Evolutionary conservation across 2,113 vertebrate genomes (phyloP), one percentile per base, ranked within the genome.

Genomic region (Salvator merianae): DNA sequence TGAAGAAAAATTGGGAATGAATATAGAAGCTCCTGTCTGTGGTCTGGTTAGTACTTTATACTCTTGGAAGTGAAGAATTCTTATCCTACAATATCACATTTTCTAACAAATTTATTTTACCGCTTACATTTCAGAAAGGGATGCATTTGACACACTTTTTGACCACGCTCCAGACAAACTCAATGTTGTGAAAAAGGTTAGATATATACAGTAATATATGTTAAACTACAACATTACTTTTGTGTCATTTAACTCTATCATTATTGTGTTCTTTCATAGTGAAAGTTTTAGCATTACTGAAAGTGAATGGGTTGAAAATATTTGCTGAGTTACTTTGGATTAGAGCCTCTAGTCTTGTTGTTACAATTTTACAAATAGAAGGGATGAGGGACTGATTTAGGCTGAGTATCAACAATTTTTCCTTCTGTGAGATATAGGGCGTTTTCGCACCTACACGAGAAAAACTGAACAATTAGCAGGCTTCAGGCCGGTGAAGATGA

Each of bases 101-200:
- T 50, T 20, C n/a, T 79, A 79, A 79, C 28, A 65, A 24, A 14
- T 79, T 65, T 20, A 59, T 85, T 22, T 90, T 91, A 82, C 92
- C 70, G 30, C 28, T 68, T 94, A 3, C 95, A 78, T 94, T 94
- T 50, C 95, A 99, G 99, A 99, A 90, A 97, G 98, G 1, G 99
- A 99, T 70, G 99, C 98, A 30, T 99, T 99, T 24, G 98, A 99
- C 94, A 99, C 99, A 26, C 93, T 99, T 84, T 99, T 99, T 71
- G 99, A 99, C 94, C 98, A 99, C 0, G 98, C 99, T 24, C 99
- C 99, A 10, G 99, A 99, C 93, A 99, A 99, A 88, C 97, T 99
- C 69, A 99, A 97, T 12, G 98, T 99, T 38, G 98, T 99, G 88
- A 99, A 99, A 94, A 99, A 99, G 98, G 98, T 99, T 76, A n/a